phyloP scores from a whole-genome alignment of 2,888 invertebrate species.

The Zeuzera pyrina region DNA sequence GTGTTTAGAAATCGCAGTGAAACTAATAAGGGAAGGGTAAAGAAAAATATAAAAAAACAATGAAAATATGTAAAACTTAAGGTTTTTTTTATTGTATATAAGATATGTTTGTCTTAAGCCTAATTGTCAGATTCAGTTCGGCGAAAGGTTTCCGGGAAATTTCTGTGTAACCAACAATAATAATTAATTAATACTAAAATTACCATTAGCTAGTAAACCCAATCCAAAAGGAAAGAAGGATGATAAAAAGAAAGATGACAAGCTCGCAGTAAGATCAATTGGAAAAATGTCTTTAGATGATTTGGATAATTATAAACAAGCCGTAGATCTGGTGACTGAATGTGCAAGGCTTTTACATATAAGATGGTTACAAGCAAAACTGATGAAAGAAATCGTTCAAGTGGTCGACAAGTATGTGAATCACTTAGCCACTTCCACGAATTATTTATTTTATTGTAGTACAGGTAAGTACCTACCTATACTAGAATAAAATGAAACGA shows the following conservation, averaged over 20 bases:
- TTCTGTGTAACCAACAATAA: no score
- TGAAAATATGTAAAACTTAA: no score
- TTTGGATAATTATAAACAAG: constrained; percentile 36
- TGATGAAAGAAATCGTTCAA: constrained; percentile 37
- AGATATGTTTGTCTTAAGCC: no score
- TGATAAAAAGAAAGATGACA: constrained; percentile 30
- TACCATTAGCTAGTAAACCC: constrained; percentile 11
- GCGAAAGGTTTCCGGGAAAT: no score
- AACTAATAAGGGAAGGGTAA: no score
- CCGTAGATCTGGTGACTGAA: constrained; percentile 38
- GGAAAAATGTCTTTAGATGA: constrained; percentile 25
- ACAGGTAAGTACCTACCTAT: constrained; percentile 8
- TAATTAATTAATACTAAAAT: no score
- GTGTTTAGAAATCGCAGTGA: no score
- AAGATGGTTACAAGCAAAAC: constrained; percentile 46
- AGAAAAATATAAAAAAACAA: no score
- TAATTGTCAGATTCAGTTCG: no score
- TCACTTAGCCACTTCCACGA: neutral
- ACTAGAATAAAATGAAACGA: no score
- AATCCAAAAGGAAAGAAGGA: constrained; percentile 19
- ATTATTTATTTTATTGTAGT: no score
- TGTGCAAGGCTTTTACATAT: constrained; percentile 42
- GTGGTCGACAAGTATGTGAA: constrained; percentile 33
- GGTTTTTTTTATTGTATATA: no score
- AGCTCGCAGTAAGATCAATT: constrained; percentile 16